phyloP scores from a whole-genome alignment of 2,888 invertebrate genomes.

The Galerucella calmariensis region DNA sequence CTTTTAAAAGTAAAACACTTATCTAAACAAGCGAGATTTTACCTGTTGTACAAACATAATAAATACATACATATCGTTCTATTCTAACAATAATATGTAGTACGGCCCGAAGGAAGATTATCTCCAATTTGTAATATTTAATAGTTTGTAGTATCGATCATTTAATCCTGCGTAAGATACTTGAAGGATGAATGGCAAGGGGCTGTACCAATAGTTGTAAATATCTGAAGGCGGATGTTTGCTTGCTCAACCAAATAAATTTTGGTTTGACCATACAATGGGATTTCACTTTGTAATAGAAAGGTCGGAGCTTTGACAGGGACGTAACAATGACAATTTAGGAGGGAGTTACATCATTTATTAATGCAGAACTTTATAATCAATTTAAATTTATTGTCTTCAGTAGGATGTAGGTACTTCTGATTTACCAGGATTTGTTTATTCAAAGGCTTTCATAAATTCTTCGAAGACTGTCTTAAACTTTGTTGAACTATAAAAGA shows the following conservation, averaged over 20 bases:
- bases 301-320: conserved; percentile 6
- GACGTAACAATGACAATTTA: neutral
- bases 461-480: no score
- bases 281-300: conserved; percentile 52
- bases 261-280: conserved; percentile 49
- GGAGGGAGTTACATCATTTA: neutral
- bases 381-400: no score
- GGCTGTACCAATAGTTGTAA: conserved; percentile 45
- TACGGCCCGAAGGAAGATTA: conserved; percentile 25
- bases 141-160: conserved; percentile 37
- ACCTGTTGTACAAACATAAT: conserved; percentile 34
- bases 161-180: conserved; percentile 44
- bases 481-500: no score
- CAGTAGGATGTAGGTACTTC: no score
- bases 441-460: no score
- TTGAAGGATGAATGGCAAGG: conserved; percentile 46
- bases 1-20: conserved; percentile 20
- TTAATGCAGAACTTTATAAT: neutral
- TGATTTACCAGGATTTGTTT: no score
- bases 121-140: conserved; percentile 41
- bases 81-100: neutral
- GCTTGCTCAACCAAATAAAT: conserved; percentile 53
- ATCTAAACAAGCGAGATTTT: conserved; percentile 21
- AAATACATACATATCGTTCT: conserved; percentile 18
- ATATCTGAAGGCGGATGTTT: conserved; percentile 57